Percentiles rank a stretch among this genome's conserved stretches.
phyloP scores from a whole-genome alignment of 2,888 invertebrate genomes.

The Eutolmus rufibarbis region DNA sequence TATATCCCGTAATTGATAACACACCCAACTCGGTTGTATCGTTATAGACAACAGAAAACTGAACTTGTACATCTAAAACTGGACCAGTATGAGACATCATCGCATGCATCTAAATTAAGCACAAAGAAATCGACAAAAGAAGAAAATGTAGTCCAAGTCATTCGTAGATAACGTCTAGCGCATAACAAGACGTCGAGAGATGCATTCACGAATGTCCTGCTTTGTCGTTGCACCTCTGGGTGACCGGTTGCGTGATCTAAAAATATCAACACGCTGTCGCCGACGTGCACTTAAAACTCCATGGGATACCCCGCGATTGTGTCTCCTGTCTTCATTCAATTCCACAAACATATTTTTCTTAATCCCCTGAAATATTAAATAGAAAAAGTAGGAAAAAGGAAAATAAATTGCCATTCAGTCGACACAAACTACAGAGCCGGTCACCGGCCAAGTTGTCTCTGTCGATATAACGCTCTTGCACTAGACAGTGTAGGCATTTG shows the following conservation, averaged over 20 bases:
- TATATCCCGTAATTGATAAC: background rate
- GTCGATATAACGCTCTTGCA: background rate
- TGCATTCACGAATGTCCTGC: slow-evolving; percentile 19
- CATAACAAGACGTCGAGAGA: background rate
- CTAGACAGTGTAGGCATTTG: background rate
- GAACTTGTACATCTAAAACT: background rate
- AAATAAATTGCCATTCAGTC: slow-evolving; percentile 1
- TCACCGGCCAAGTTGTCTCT: background rate
- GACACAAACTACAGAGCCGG: background rate
- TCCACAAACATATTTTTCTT: slow-evolving; percentile 22
- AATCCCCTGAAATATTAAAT: slow-evolving; percentile 10
- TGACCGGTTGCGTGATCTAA: slow-evolving; percentile 21
- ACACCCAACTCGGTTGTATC: background rate
- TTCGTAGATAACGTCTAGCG: slow-evolving; percentile 13
- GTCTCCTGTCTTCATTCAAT: slow-evolving; percentile 25
- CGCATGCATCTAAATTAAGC: slow-evolving; percentile 28
- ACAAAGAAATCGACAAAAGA: slow-evolving; percentile 22
- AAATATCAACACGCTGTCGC: slow-evolving; percentile 17
- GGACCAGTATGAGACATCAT: background rate
- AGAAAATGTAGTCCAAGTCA: slow-evolving; percentile 12
- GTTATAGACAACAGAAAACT: background rate
- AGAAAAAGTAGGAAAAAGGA: background rate
- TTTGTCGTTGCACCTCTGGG: slow-evolving; percentile 12
- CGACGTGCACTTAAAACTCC: slow-evolving; percentile 15
- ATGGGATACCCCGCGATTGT: slow-evolving; percentile 2